A percentile compares a stretch with the other conserved stretches of the same genome.
Evolutionary conservation across 2,888 invertebrate species (phyloP).

Genomic region (Ichneumoninae sp.): DNA sequence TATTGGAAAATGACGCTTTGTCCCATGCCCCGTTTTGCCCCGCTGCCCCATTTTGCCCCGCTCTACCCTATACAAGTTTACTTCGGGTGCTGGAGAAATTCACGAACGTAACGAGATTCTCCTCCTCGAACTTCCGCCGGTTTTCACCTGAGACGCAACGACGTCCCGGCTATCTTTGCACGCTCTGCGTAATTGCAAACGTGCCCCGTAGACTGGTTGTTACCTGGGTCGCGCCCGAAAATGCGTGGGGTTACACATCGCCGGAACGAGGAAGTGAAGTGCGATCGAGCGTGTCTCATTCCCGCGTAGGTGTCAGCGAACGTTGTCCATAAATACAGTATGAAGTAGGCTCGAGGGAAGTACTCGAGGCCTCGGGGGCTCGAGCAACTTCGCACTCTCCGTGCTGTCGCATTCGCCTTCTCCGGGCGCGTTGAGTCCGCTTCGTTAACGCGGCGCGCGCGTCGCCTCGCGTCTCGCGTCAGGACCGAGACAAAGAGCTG

Average conservation of each 20-base stretch:
- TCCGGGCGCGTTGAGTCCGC: neutral
- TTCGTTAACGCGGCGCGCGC: conserved; percentile 1
- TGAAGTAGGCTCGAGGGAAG: conserved; percentile 31
- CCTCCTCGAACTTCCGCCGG: neutral
- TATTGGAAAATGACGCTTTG: too few species aligned
- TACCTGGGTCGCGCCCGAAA: conserved; percentile 6
- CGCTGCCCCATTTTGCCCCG: too few species aligned
- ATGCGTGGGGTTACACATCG: neutral
- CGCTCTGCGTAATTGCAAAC: conserved; percentile 47
- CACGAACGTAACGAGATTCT: neutral
- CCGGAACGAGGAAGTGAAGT: conserved; percentile 26
- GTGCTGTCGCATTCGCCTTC: neutral
- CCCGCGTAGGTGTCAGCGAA: conserved; percentile 22
- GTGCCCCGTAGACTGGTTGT: neutral
- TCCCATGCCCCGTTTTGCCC: too few species aligned
- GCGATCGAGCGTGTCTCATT: conserved; percentile 18
- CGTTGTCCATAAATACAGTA: neutral
- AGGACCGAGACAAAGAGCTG: conserved; percentile 25
- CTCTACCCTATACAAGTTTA: neutral
- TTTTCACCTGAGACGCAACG: conserved; percentile 11
- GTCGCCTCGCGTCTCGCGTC: too few species aligned
- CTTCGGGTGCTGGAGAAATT: neutral
- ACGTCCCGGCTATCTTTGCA: conserved; percentile 33
- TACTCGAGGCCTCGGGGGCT: conserved; percentile 26
- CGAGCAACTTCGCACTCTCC: conserved; percentile 30